These are phyloP conservation scores for Tor tambroides DNA, from an alignment of 2,113 vertebrate genomes.

Conservation along the genomic window DNA sequence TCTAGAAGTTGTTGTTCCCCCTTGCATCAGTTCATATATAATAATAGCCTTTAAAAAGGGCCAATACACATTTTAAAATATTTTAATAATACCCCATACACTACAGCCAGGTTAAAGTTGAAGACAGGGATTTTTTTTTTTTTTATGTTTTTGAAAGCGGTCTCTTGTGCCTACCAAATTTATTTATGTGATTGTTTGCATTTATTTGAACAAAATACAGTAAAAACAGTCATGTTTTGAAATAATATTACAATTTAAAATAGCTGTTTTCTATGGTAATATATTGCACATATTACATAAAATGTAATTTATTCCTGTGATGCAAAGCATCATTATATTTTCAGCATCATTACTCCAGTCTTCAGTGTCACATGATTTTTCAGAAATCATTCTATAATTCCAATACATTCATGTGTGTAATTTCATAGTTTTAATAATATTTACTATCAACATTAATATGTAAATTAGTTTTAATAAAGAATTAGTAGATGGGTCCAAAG, in stretches of 20 bases:
- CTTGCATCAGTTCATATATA: background rate
- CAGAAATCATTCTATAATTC: background rate
- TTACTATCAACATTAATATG: background rate
- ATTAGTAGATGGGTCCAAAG: background rate
- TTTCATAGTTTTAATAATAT: background rate
- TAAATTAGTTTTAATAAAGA: background rate
- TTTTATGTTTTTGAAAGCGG: background rate
- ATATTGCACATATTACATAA: background rate
- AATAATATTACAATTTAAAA: background rate
- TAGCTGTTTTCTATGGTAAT: background rate
- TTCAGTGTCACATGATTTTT: background rate
- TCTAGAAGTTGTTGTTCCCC: background rate
- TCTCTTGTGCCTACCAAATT: background rate
- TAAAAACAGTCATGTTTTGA: background rate
- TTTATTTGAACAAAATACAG: background rate
- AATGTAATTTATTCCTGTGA: background rate
- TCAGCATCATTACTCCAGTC: background rate
- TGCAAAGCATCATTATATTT: background rate
- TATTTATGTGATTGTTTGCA: background rate
- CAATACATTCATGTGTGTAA: no score
- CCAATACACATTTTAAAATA: background rate
- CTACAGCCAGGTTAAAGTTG: background rate
- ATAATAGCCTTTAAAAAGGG: background rate
- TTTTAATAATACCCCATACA: background rate
- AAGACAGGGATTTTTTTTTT: background rate